Evolutionary conservation across 2,888 invertebrate genomes (phyloP), one percentile per base, ranked within the genome.

Genomic region (Hermodice carunculata): DNA sequence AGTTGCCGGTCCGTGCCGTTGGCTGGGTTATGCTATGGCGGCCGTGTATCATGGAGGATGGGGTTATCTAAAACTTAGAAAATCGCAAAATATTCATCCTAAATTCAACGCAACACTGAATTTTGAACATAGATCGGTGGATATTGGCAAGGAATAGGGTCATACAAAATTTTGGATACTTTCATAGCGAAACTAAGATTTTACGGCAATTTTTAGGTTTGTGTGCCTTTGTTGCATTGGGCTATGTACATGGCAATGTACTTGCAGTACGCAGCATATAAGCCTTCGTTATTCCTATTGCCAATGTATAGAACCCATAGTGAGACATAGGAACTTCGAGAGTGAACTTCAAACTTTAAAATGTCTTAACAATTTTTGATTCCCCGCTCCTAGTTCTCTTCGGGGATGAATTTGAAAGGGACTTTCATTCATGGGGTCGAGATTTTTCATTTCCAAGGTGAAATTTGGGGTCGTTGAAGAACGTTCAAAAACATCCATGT

Each of bases 371-470:
- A 42, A 42, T 42, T 60, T 51, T 51, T 40, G 42, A 40, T 40
- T 44, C 37, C 48, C 40, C 56, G 28, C 24, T 8, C 17, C 28
- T 24, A 40, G 32, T 44, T 32, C 11, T 29, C 29, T 22, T 29
- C 43, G 51, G 49, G 51, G 40, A 69, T 79, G 67, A 78, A 74
- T 77, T 80, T 81, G 70, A 81, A 70, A 52, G 67, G 78, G 71
- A 78, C 71, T 82, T 82, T 82, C 75, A 82, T 82, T 82, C 81
- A 82, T 81, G 73, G 74, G 67, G 70, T 68, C 67, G 66, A 66
- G 69, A 75, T 73, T 75, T 74, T 76, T 74, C 73, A 69, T 75
- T 69, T 72, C 64, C 74, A 76, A 74, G 78, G 76, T 77, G 78
- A 74, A 74, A 74, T 80, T 81, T 80, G 76, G 78, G 81, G 63